Percentiles rank a stretch among this genome's conserved stretches.
Conservation (phyloP, 2,797 vertebrate species). For the Furcifer pardalis region DNA sequence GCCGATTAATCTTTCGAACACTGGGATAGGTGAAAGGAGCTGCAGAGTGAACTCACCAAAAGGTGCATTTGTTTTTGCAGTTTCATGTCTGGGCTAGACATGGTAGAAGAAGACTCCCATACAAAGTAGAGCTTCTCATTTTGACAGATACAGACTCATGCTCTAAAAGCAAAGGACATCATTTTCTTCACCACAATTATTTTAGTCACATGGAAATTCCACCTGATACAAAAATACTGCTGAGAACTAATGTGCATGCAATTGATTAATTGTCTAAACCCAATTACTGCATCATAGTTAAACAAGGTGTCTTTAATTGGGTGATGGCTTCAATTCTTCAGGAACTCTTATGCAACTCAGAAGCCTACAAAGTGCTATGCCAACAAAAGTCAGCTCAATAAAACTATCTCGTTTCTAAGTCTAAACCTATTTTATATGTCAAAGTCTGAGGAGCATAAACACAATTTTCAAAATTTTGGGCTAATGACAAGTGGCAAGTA, state of each 20-base stretch:
- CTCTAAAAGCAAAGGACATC: not conserved
- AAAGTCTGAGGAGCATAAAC: not conserved
- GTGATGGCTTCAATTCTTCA: not conserved
- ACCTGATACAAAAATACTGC: too few relatives aligned
- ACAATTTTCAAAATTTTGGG: not conserved
- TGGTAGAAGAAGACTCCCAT: too few relatives aligned
- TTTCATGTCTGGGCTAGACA: too few relatives aligned
- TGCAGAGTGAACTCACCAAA: too few relatives aligned
- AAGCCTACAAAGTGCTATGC: not conserved
- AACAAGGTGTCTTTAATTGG: not conserved
- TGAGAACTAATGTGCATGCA: not conserved
- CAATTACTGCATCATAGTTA: not conserved
- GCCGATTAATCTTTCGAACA: too few relatives aligned
- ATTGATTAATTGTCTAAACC: not conserved
- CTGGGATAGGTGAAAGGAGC: too few relatives aligned
- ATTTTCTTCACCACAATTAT: not conserved
- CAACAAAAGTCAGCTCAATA: not conserved
- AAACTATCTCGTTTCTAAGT: not conserved
- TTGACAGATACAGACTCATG: not conserved
- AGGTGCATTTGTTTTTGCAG: too few relatives aligned
- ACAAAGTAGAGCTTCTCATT: too few relatives aligned
- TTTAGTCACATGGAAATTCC: not conserved
- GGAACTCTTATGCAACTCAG: not conserved
- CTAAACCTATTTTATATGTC: not conserved
- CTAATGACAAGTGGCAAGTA: constrained; percentile 14